Evolutionary conservation across 2,888 invertebrate species (phyloP).

Genomic region (Halocaridina rubra): DNA sequence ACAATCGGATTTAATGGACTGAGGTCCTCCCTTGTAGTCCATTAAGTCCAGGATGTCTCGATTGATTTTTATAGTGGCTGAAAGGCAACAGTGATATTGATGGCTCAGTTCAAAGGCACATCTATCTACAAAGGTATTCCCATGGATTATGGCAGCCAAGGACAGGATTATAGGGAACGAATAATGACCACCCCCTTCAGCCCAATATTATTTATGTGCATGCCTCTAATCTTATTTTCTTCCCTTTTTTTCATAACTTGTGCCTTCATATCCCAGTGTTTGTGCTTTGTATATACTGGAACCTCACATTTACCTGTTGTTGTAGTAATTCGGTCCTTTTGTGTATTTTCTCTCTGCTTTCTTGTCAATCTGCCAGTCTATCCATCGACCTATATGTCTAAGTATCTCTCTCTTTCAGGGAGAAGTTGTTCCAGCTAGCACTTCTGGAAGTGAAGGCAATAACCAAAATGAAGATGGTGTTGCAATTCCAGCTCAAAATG

Average conservation of each 20-base stretch:
- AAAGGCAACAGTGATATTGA: too few relatives aligned
- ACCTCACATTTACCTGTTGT: neutral
- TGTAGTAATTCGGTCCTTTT: neutral
- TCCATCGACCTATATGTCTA: neutral
- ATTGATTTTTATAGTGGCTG: too few relatives aligned
- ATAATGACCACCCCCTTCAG: too few relatives aligned
- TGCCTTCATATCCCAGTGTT: neutral
- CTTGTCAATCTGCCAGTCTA: neutral
- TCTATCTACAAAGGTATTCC: too few relatives aligned
- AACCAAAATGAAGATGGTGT: neutral
- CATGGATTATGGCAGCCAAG: too few relatives aligned
- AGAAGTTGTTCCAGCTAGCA: neutral
- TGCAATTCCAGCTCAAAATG: neutral
- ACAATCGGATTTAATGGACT: too few relatives aligned
- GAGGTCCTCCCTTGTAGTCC: too few relatives aligned
- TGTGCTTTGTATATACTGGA: neutral
- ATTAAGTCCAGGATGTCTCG: too few relatives aligned
- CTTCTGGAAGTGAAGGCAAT: neutral
- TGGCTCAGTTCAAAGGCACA: too few relatives aligned
- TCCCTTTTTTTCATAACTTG: neutral
- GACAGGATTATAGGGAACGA: too few relatives aligned
- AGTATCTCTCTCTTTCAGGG: neutral
- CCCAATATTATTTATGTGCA: too few relatives aligned
- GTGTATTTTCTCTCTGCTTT: neutral
- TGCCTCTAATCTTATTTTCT: neutral